Evolutionary conservation across 2,113 vertebrate genomes (phyloP), one percentile per base, ranked within the genome.

Genomic region (Hassar affinis): DNA sequence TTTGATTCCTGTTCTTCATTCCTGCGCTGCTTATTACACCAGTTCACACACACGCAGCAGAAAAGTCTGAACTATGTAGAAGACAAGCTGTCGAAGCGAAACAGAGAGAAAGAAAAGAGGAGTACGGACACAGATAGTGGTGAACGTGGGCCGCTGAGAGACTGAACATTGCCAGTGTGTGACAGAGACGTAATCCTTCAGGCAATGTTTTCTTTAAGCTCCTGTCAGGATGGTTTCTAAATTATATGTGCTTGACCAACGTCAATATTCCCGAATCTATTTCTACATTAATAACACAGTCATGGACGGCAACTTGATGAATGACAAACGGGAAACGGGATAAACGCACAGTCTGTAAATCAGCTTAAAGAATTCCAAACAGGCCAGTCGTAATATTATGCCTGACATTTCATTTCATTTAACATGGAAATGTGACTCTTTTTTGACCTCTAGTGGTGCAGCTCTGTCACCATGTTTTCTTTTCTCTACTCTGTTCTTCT

Each of bases 381-480:
- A 54, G 35, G 49, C 25, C 49, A 11, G 7, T 20, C 3, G 1
- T 4, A 27, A 33, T 22, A 33, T 54, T 5, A 20, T 74, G 51
- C 49, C 54, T 76, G 3, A 17, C 45, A 12, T 33, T n/a, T n/a
- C 5, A 47, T 42, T 69, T 22, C 20, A 42, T 74, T 74, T 17
- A 14, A 51, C 4, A 30, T 10, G 33, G 20, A 33, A 66, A 78
- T 25, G 9, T 45, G 74, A 4, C 25, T 71, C 76, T 49, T 84
- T 59, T 78, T 49, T 57, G 38, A 59, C 52, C 59, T 79, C 76
- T 84, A 84, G 75, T 84, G 76, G 75, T 38, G 51, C 20, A 54
- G 7, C 12, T 22, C 8, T 83, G 82, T 8, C 72, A 77, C 78
- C 25, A 64, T 45, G 12, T 18, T n/a, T 49, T 25, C 4, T n/a